Evolutionary conservation across 2,888 invertebrate genomes (phyloP), one percentile per base, ranked within the genome.

Genomic region (Chaitophorus viminalis): DNA sequence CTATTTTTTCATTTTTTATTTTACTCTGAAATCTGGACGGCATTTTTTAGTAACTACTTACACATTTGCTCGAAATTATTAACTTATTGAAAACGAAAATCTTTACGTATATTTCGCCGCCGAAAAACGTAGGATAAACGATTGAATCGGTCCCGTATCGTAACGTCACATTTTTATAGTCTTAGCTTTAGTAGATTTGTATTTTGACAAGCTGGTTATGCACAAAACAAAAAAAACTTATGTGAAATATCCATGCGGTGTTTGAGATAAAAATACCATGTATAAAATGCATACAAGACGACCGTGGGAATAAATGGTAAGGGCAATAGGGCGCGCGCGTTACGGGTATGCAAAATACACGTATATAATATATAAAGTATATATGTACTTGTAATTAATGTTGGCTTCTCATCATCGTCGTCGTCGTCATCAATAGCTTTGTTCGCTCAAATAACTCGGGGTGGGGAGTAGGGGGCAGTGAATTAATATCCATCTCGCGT

Each of bases 401-500:
- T 33, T 33, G 33, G 33, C 11, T 8, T 46, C 9, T 46, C 46
- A 9, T 46, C 9, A 8, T 31, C 54, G 33, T 60, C 78, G 33
- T 36, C 60, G 1, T 68, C 70, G 31, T 74, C 29, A n/a, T 83
- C 82, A 74, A 83, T 83, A 83, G 83, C 36, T 83, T 83, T 83
- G 83, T 39, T 72, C 72, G 25, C 72, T 74, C 82, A 17, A 82
- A 82, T 72, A 74, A 72, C 74, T 52, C 11, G 5, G 11, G n/a
- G n/a, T n/a, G n/a, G n/a, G n/a, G n/a, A n/a, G n/a, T n/a, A 3
- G 46, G 21, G 36, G 82, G 60, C 36, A n/a, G 36, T 83, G 60
- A 83, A 74, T 74, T 74, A 74, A 74, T 54, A 82, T 83, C 60
- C 25, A 60, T 82, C 52, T 83, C 54, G 74, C 74, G 83, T 82